Evolutionary conservation across 2,888 invertebrate species (phyloP), one percentile per base, ranked within the genome.

Genomic region (Rhogogaster chlorosoma): DNA sequence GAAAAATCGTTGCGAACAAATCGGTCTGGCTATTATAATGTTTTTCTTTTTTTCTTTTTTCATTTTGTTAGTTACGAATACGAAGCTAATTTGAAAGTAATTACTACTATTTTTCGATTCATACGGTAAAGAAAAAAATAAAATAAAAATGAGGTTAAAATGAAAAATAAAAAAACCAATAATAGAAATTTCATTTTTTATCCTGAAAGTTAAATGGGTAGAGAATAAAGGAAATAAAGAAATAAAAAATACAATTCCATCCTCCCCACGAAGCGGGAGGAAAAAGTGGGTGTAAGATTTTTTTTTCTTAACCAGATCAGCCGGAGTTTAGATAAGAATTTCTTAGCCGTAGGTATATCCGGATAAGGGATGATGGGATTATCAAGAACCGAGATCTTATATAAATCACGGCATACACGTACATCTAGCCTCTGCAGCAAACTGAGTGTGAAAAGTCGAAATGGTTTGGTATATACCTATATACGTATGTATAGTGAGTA

Each of bases 351-450:
- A 10, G 49, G 61, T 61, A 61, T 61, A 61, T 67, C 29, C 32
- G 32, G n/a, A 26, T 9, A 32, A 49, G 15, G 49, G 49, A 77
- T 49, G 77, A 77, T 26, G 49, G 77, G 15, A 45, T 49, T 77
- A 77, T 77, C 77, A 18, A 77, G 32, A 77, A 45, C 12, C 49
- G 32, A 29, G 77, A 77, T 77, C 53, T 49, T 9, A 22, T 9
- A 22, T 22, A 49, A 3, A 45, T 29, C 26, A 77, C 53, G 6
- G 29, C 0, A 53, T 26, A n/a, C 9, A 12, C n/a, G 1, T 22
- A 26, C 2, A 75, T 0, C 7, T 75, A 38, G 38, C 36, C 18
- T 32, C 18, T 10, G n/a, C 26, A 26, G 2, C 1, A 9, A 32
- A 32, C 36, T 0, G 15, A 29, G 67, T 29, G 42, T n/a, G 42